These are phyloP conservation scores for Amblyornis subalaris DNA, from an alignment of 2,113 vertebrate genomes.

Conservation along the genomic window DNA sequence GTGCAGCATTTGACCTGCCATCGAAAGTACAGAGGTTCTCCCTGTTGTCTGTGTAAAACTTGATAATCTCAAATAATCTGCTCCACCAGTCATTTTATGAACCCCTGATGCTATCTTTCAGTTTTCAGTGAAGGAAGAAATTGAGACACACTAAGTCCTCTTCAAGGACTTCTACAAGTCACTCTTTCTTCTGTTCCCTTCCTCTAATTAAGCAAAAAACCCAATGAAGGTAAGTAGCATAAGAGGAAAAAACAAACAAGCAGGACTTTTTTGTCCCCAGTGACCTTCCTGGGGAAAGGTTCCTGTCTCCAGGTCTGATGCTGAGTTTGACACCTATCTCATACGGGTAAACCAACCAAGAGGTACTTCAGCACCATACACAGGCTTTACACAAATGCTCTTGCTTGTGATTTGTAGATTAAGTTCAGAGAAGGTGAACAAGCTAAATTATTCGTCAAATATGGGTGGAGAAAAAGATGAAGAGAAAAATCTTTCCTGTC, in stretches of 20 bases:
- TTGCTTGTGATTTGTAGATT: neutral
- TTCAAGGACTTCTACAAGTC: neutral
- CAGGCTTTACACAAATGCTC: neutral
- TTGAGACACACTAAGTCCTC: neutral
- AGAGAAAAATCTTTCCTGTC: neutral
- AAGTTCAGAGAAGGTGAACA: neutral
- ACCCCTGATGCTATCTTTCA: neutral
- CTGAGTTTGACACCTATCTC: neutral
- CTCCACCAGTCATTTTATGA: neutral
- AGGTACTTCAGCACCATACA: neutral
- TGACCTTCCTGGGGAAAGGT: rapidly evolving
- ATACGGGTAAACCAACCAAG: neutral
- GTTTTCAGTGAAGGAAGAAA: neutral
- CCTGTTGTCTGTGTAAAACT: neutral
- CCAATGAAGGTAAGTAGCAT: neutral
- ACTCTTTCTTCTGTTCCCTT: neutral
- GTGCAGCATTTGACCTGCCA: neutral
- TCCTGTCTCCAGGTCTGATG: neutral
- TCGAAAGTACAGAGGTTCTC: neutral
- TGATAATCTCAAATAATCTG: neutral
- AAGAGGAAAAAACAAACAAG: rapidly evolving
- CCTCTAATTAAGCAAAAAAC: neutral
- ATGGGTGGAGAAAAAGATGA: neutral
- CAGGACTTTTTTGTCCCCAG: neutral
- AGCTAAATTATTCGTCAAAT: neutral